Evolutionary conservation across 2,888 invertebrate species (phyloP), one percentile per base, ranked within the genome.

Genomic region (Ectobius pallidus): DNA sequence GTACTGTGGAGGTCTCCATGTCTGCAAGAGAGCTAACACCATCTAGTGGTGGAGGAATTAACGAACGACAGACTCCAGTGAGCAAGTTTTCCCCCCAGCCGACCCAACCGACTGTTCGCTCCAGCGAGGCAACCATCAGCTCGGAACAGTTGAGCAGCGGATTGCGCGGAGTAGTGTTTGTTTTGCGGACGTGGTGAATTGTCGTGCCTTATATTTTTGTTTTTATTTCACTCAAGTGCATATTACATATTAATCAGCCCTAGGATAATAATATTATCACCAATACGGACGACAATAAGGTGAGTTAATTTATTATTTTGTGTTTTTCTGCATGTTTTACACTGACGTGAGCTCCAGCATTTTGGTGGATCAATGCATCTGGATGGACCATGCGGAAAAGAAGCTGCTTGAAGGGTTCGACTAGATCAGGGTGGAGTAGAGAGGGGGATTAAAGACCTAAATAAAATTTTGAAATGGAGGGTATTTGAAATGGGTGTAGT

Each of bases 351-450:
- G 25, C 7, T 18, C 2, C 52, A 25, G 52, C 52, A 25, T 25
- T 46, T 46, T 11, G 3, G 25, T 25, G 52, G 52, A 52, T 52
- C 52, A 11, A 52, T 52, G 22, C 25, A n/a, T n/a, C 25, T 11
- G 0, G 52, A 52, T 52, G 52, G 52, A 52, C 52, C 52, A 52
- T 52, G 52, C 20, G 52, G 52, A 46, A n/a, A n/a, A n/a, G n/a
- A n/a, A n/a, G n/a, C n/a, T 46, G 46, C 46, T n/a, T 46, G 46
- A 20, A 46, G 18, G 46, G 7, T 46, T 18, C 18, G 18, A 46
- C 18, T 20, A n/a, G 6, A 18, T 18, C n/a, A 46, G 46, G 46
- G 18, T 46, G 46, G 46, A 9, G 18, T 46, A 9, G 9, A 6
- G 20, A n/a, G n/a, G n/a, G n/a, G n/a, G n/a, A n/a, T n/a, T n/a